Conservation (phyloP, 2,797 vertebrate genomes). For the Malurus leucopterus region DNA sequence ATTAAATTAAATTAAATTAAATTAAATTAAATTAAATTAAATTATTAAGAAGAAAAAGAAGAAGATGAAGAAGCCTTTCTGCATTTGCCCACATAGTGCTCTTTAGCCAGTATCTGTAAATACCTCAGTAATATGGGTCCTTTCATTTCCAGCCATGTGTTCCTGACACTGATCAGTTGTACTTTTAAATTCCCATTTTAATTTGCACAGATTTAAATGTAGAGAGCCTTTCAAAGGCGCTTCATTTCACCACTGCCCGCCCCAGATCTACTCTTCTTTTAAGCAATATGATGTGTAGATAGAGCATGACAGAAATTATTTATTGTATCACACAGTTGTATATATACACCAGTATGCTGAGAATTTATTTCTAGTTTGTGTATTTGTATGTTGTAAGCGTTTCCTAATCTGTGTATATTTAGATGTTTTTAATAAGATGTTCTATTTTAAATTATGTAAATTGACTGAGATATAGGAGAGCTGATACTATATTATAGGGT, state of each 20-base stretch:
- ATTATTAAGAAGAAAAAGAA: conserved; percentile 22
- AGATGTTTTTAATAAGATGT: conserved; percentile 99
- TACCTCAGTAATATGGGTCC: conserved; percentile 98
- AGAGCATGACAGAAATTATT: conserved; percentile 98
- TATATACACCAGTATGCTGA: conserved; percentile 95
- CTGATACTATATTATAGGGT: conserved; percentile 90
- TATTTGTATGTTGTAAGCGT: conserved; percentile 99
- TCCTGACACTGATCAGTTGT: conserved; percentile 74
- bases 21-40: background rate
- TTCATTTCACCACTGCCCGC: conserved; percentile 72
- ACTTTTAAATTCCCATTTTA: conserved; percentile 72
- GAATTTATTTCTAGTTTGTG: conserved; percentile 98
- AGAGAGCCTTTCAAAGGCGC: conserved; percentile 70
- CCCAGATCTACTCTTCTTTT: conserved; percentile 95
- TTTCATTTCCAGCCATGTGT: conserved; percentile 83
- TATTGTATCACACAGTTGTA: conserved; percentile 97
- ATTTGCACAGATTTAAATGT: conserved; percentile 81
- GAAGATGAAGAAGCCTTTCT: conserved; percentile 79
- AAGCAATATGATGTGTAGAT: conserved; percentile 99
- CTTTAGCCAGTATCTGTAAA: conserved; percentile 99
- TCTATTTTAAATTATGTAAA: conserved; percentile 99
- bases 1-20: conserved; percentile 58
- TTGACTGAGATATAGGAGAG: conserved; percentile 93
- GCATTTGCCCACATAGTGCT: conserved; percentile 90
- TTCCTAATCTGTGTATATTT: conserved; percentile 99